These are phyloP conservation scores for Pavo muticus DNA, from an alignment of 2,113 vertebrate species.

Conservation along the genomic window DNA sequence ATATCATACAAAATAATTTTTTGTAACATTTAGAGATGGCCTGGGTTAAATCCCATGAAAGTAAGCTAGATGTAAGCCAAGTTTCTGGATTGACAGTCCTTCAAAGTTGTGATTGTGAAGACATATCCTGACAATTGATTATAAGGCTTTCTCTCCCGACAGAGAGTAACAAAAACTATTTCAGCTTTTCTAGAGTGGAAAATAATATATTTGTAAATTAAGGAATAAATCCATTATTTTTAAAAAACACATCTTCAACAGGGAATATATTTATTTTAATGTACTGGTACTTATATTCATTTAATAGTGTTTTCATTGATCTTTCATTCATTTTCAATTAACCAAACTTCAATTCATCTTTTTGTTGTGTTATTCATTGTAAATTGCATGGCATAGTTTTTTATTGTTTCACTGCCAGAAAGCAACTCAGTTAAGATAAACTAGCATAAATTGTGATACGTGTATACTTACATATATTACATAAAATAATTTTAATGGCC, in stretches of 20 bases:
- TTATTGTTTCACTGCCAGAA: not conserved
- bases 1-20: constrained; percentile 60
- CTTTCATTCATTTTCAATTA: not conserved
- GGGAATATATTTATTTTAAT: not conserved
- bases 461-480: too few species aligned
- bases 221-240: not conserved
- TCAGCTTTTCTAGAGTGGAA: not conserved
- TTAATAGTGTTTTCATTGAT: not conserved
- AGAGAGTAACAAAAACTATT: not conserved
- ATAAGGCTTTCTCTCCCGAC: not conserved
- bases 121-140: not conserved
- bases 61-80: not conserved
- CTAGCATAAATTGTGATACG: not conserved
- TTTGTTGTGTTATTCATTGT: not conserved
- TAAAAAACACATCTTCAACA: not conserved
- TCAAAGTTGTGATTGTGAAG: constrained; percentile 5
- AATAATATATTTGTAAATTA: not conserved
- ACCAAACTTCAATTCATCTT: not conserved
- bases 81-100: not conserved
- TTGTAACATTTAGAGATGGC: constrained; percentile 22
- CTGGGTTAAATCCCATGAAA: not conserved
- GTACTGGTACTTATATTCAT: not conserved
- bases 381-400: not conserved
- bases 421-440: not conserved
- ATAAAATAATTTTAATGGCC: not conserved